Percentiles rank a stretch among this genome's conserved stretches.
Conservation (phyloP, 2,888 invertebrate species). For the Lasioglossum leucozonium region DNA sequence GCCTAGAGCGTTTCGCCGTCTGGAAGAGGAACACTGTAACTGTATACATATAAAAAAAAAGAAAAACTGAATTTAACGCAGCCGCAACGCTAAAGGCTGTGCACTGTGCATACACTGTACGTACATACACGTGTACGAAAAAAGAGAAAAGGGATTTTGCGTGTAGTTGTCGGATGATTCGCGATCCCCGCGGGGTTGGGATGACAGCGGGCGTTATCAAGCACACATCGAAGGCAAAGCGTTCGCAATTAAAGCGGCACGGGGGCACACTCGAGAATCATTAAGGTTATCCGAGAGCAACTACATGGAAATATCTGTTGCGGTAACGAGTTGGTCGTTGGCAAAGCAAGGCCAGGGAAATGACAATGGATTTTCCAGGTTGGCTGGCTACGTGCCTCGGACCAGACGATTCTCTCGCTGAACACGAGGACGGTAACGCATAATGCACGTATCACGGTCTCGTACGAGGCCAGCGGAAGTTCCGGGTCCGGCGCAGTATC, state of each 20-base stretch:
- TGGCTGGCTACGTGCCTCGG: constrained; percentile 95
- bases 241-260: constrained; percentile 4
- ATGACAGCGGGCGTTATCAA: neutral
- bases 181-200: neutral
- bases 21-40: neutral
- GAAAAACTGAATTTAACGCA: neutral
- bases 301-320: constrained; percentile 40
- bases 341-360: constrained; percentile 41
- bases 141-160: neutral
- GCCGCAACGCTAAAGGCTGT: neutral
- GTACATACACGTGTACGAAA: neutral
- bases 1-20: neutral
- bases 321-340: constrained; percentile 30
- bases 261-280: neutral
- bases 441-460: constrained; percentile 92
- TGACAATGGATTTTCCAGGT: constrained; percentile 87
- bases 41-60: too few species aligned
- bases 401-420: constrained; percentile 95
- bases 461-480: constrained; percentile 88
- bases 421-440: constrained; percentile 94
- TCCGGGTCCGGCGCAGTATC: constrained; percentile 62
- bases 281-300: constrained; percentile 29
- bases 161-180: neutral
- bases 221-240: neutral
- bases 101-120: neutral